Evolutionary conservation across 2,888 invertebrate genomes (phyloP).

Genomic region (Rotaria macrura): DNA sequence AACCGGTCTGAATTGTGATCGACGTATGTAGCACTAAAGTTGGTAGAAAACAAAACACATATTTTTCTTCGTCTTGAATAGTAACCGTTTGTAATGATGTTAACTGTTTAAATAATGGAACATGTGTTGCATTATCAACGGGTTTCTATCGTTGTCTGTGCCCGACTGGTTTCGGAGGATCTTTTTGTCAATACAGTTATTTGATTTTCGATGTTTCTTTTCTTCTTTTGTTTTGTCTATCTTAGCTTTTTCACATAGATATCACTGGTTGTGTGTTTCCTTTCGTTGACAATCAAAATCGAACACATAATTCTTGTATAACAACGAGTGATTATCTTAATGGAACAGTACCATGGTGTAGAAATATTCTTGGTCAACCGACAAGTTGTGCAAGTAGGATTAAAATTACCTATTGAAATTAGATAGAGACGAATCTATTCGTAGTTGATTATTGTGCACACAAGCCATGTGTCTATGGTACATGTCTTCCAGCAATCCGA

Average conservation of each 20-base stretch:
- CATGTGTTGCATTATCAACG: background rate
- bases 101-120: constrained; percentile 24
- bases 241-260: background rate
- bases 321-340: background rate
- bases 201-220: background rate
- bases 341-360: background rate
- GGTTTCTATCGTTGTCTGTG: constrained; percentile 20
- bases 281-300: background rate
- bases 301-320: background rate
- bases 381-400: constrained; percentile 15
- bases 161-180: constrained; percentile 21
- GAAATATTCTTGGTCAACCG: background rate
- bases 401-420: too few species aligned
- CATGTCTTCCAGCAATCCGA: background rate
- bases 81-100: background rate
- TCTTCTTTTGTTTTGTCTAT: background rate
- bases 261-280: background rate
- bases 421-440: background rate
- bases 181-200: constrained; percentile 25
- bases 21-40: background rate
- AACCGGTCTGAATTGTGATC: constrained; percentile 28
- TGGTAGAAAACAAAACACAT: background rate
- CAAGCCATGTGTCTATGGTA: constrained; percentile 24
- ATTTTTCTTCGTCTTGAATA: background rate
- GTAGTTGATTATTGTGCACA: constrained; percentile 26